Base-by-base conservation (phyloP, 2,113 vertebrate genomes). In the Dermatemys mawii region DNA sequence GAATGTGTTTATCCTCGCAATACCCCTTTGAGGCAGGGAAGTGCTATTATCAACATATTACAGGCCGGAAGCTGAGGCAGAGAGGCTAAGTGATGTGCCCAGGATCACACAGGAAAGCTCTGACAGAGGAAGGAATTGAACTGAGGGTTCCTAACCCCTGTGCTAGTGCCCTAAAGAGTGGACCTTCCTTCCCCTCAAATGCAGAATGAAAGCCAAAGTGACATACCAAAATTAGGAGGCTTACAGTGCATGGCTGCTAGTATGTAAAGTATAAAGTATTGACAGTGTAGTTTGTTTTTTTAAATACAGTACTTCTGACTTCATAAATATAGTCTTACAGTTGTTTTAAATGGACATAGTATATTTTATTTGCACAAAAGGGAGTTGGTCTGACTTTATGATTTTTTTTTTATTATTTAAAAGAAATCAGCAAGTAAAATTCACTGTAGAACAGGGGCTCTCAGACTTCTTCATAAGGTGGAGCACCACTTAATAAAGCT, bases 401-500 rank as follows among this genome's bases (percentile, higher is more conserved):
- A 57, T 78, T 76, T 50, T 13, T 79, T 82, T 29, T 26, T 54
- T 51, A 49, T 57, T 49, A 57, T 32, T 55, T 14, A 13, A 29
- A 29, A 57, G 29, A 57, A 32, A 57, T 32, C 11, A 57, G 55
- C 29, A 57, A 57, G 12, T 29, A 44, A 87, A 90, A 94, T 83
- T 57, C 13, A 81, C 38, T 70, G 17, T 63, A 78, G 70, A 27
- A 60, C 26, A 73, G 82, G 49, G 11, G 11, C 48, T 49, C 63
- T 93, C 24, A 78, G 1, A 0, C 19, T 2, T 91, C 49, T 81
- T 35, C 81, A 11, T 5, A 4, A 32, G 29, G 11, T 73, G 63
- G 44, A 88, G n/a, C 44, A 78, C 41, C 49, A 70, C 6, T 0
- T 44, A 70, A n/a, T 0, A 0, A 2, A 90, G 83, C 2, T 26